These are phyloP conservation scores for Phytoseiulus persimilis DNA, from an alignment of 2,888 invertebrate species.

Conservation along the genomic window DNA sequence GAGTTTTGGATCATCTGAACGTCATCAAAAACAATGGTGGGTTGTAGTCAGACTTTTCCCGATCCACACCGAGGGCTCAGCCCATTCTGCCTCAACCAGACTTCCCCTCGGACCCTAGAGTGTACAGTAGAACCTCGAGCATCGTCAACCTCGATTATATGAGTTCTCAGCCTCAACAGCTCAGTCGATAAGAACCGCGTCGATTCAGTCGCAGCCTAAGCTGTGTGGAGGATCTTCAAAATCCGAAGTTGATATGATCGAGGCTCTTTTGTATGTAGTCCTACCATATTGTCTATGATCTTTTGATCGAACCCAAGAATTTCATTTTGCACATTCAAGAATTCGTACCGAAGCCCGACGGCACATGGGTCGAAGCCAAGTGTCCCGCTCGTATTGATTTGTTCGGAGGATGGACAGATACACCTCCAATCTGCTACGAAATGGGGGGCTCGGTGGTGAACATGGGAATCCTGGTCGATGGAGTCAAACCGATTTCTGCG, in stretches of 20 bases:
- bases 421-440: conserved; percentile 57
- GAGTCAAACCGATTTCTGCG: conserved; percentile 43
- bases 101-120: too few species aligned
- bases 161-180: too few species aligned
- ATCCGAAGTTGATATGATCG: too few species aligned
- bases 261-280: too few species aligned
- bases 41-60: not conserved
- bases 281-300: too few species aligned
- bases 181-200: too few species aligned
- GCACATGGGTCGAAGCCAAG: conserved; percentile 51
- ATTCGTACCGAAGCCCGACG: conserved; percentile 9
- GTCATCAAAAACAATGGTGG: conserved; percentile 16
- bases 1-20: not conserved
- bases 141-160: too few species aligned
- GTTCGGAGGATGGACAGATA: conserved; percentile 57
- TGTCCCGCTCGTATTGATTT: conserved; percentile 55
- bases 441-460: conserved; percentile 54
- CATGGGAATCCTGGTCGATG: conserved; percentile 53
- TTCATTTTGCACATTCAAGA: not conserved
- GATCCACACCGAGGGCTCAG: not conserved
- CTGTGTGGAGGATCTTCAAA: too few species aligned
- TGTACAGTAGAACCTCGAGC: too few species aligned
- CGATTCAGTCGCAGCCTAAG: too few species aligned
- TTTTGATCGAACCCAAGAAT: not conserved
- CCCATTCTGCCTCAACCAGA: too few species aligned